Evolutionary conservation across 2,113 vertebrate genomes (phyloP).

Genomic region (Leptodactylus fuscus): DNA sequence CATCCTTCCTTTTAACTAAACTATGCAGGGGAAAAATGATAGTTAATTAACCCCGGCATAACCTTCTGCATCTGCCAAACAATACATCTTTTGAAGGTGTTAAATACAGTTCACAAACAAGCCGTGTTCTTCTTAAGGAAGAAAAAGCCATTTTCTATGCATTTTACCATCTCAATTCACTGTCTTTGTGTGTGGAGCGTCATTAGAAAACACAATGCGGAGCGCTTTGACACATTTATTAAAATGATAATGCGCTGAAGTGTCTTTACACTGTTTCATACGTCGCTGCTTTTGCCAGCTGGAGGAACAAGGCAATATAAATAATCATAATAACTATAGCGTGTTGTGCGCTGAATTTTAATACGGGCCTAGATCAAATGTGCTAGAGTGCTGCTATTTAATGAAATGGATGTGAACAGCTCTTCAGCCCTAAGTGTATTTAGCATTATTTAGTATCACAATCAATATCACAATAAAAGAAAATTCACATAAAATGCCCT

Average conservation of each 20-base stretch:
- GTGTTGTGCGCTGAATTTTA: conserved; percentile 26
- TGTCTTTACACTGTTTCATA: conserved; percentile 44
- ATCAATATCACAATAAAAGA: conserved; percentile 15
- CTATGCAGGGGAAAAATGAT: neutral
- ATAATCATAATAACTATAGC: conserved; percentile 43
- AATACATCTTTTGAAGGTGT: conserved; percentile 42
- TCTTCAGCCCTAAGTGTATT: conserved; percentile 6
- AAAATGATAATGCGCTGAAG: conserved; percentile 54
- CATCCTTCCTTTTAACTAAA: neutral
- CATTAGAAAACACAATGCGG: conserved; percentile 43
- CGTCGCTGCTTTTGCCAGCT: conserved; percentile 40
- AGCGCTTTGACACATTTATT: conserved; percentile 55
- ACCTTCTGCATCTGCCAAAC: neutral
- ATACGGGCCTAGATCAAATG: conserved; percentile 40
- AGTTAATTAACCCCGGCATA: conserved; percentile 46
- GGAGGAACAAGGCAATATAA: conserved; percentile 42
- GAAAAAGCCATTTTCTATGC: conserved; percentile 22
- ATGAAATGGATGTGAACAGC: conserved; percentile 39
- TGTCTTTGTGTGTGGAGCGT: conserved; percentile 28
- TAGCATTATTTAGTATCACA: conserved; percentile 46
- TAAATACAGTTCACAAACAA: conserved; percentile 32
- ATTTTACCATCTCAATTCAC: conserved; percentile 31
- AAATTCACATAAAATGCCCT: conserved; percentile 35
- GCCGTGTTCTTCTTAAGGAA: conserved; percentile 17
- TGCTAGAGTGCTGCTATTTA: conserved; percentile 35